Evolutionary conservation across 1,140 invertebrate species (phyloP).

Genomic region (Ylistrum balloti): DNA sequence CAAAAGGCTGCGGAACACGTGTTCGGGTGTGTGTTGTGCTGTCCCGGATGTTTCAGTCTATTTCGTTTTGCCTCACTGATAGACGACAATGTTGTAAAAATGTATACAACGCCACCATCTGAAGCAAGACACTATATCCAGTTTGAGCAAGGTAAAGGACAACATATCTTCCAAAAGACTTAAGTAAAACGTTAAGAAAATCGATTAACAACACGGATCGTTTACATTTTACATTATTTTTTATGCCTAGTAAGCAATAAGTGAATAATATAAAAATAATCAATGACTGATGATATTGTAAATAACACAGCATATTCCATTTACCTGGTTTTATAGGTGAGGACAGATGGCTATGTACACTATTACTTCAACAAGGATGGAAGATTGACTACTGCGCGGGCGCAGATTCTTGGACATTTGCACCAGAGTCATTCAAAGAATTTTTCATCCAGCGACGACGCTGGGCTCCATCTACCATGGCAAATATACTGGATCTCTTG

Average conservation of each 20-base stretch:
- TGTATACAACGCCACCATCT: slow-evolving; percentile 75
- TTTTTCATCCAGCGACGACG: slow-evolving; percentile 84
- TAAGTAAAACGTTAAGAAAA: too few relatives aligned
- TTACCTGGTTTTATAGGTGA: slow-evolving; percentile 82
- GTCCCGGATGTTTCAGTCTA: slow-evolving; percentile 79
- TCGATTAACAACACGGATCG: too few relatives aligned
- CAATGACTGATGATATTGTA: too few relatives aligned
- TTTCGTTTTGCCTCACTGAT: slow-evolving; percentile 78
- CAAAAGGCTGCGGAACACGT: slow-evolving; percentile 99
- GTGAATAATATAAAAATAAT: too few relatives aligned
- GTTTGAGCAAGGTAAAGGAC: slow-evolving; percentile 77
- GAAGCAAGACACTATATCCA: slow-evolving; percentile 78
- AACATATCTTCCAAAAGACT: too few relatives aligned
- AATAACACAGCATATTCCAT: too few relatives aligned
- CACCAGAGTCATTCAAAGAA: slow-evolving; percentile 84
- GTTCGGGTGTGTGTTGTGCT: slow-evolving; percentile 79
- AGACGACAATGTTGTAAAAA: slow-evolving; percentile 80
- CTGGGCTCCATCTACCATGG: slow-evolving; percentile 87
- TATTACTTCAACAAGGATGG: slow-evolving; percentile 86
- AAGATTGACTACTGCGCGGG: slow-evolving; percentile 87
- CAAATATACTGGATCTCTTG: slow-evolving; percentile 87
- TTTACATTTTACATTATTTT: too few relatives aligned
- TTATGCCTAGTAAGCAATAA: too few relatives aligned
- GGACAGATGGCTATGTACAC: slow-evolving; percentile 87
- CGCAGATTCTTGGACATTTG: slow-evolving; percentile 86